These are phyloP conservation scores for Cyclopterus lumpus DNA, from an alignment of 2,797 vertebrate species.

Conservation along the genomic window DNA sequence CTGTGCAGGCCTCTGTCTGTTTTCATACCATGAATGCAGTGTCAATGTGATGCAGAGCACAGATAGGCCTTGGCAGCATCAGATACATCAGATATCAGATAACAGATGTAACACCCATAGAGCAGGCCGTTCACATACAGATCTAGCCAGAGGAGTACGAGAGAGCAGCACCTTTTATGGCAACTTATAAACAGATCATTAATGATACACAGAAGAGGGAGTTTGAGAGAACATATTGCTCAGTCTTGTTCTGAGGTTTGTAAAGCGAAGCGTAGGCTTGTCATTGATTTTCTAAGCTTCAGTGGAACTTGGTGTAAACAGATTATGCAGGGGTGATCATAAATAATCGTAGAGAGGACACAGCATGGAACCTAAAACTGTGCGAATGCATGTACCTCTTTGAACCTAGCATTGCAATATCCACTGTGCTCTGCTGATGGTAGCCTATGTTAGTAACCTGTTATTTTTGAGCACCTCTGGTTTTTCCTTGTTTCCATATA, in stretches of 20 bases:
- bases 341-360: slow-evolving; percentile 78
- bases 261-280: slow-evolving; percentile 39
- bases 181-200: slow-evolving; percentile 59
- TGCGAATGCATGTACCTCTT: slow-evolving; percentile 65
- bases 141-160: slow-evolving; percentile 24
- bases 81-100: too few relatives aligned
- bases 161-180: slow-evolving; percentile 36
- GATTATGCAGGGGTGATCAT: slow-evolving; percentile 71
- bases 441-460: slow-evolving; percentile 58
- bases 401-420: slow-evolving; percentile 75
- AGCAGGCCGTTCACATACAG: slow-evolving; percentile 18
- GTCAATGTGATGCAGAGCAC: slow-evolving; percentile 32
- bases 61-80: slow-evolving; percentile 30
- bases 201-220: slow-evolving; percentile 44
- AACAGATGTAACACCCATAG: slow-evolving; percentile 17
- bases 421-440: slow-evolving; percentile 61
- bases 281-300: slow-evolving; percentile 51
- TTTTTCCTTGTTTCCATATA: slow-evolving; percentile 3
- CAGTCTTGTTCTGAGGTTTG: slow-evolving; percentile 52
- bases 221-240: slow-evolving; percentile 48
- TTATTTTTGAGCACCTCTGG: slow-evolving; percentile 28
- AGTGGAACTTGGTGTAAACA: slow-evolving; percentile 58
- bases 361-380: slow-evolving; percentile 67
- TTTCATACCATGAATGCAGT: slow-evolving; percentile 17
- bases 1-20: slow-evolving; percentile 33